Evolutionary conservation across 2,113 vertebrate species (phyloP).

Genomic region (Neogale vison): DNA sequence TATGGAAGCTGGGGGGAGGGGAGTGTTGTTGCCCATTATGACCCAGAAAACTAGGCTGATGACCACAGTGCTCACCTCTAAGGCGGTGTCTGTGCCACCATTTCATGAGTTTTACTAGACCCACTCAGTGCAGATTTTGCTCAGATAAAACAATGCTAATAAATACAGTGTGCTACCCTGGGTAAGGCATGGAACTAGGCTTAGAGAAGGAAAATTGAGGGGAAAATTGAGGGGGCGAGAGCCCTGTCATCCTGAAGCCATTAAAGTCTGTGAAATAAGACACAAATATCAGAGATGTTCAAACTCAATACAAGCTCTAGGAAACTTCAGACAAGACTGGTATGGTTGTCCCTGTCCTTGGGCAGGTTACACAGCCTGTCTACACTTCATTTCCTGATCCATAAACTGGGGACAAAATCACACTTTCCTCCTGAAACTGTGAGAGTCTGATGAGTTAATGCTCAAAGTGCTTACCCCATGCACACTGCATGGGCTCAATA

Average conservation of each 20-base stretch:
- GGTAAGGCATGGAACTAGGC: neutral
- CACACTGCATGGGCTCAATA: neutral
- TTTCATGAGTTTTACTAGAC: neutral
- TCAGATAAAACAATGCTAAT: neutral
- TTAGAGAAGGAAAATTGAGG: neutral
- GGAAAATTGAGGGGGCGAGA: neutral
- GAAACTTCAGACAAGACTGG: neutral
- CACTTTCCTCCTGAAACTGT: neutral
- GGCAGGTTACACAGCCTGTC: neutral
- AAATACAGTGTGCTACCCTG: neutral
- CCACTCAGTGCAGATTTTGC: neutral
- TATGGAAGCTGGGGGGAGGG: neutral
- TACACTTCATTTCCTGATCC: neutral
- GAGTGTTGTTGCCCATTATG: neutral
- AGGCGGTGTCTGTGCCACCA: neutral
- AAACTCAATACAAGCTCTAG: neutral
- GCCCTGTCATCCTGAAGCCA: neutral
- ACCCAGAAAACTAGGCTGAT: neutral
- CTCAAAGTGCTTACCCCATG: neutral
- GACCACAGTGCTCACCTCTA: neutral
- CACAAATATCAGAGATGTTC: neutral
- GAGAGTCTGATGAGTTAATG: neutral
- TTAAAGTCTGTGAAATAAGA: neutral
- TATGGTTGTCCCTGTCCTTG: neutral
- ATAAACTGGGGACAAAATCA: neutral